These are phyloP conservation scores for Meandrina meandrites DNA, from an alignment of 92 coral and sea anemone species.

Conservation along the genomic window DNA sequence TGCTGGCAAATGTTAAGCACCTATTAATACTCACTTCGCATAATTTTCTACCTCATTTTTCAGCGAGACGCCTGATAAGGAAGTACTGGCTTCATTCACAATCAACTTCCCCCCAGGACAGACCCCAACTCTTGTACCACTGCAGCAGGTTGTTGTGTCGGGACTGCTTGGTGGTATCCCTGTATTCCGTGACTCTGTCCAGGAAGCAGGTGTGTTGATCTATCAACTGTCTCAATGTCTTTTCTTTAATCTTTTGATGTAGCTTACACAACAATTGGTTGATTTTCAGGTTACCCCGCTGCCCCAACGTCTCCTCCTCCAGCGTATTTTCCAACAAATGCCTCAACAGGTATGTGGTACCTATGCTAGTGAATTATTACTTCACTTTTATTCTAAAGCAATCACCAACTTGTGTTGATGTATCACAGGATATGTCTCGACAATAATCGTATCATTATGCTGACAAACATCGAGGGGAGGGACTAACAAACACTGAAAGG, in stretches of 20 bases:
- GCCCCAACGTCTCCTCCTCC: constrained; percentile 14
- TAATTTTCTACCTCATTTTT: background rate
- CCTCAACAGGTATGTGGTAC: constrained; percentile 10
- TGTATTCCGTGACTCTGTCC: constrained; percentile 49
- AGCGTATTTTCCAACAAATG: constrained; percentile 14
- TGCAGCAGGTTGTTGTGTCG: constrained; percentile 56
- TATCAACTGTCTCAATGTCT: background rate
- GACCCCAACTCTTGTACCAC: constrained; percentile 58
- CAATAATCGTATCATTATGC: too few relatives aligned
- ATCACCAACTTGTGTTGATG: too few relatives aligned
- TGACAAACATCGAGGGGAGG: too few relatives aligned
- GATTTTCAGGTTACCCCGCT: constrained; percentile 17
- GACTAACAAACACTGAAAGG: too few relatives aligned
- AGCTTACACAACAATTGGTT: background rate
- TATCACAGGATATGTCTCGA: too few relatives aligned
- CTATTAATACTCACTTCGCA: background rate
- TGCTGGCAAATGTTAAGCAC: background rate
- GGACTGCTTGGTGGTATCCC: constrained; percentile 86
- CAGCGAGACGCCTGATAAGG: constrained; percentile 60
- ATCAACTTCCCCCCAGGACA: constrained; percentile 48
- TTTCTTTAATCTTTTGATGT: background rate
- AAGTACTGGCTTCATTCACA: constrained; percentile 62
- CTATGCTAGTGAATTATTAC: background rate
- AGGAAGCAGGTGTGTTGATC: constrained; percentile 30
- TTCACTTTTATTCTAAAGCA: background rate